phyloP scores from a whole-genome alignment of 1,140 invertebrate species.

The Drepana arcuata region DNA sequence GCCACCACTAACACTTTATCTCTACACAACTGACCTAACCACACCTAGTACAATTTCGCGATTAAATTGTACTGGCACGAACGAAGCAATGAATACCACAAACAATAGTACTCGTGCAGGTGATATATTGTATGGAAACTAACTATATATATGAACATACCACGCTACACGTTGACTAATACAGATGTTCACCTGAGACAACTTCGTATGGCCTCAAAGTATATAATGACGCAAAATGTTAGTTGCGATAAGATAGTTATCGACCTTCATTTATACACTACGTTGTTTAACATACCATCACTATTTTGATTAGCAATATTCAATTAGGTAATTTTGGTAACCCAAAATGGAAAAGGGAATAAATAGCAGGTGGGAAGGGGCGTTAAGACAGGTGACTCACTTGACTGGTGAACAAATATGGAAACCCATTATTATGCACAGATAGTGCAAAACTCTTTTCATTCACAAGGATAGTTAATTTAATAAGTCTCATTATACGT shows the following conservation, averaged over 20 bases:
- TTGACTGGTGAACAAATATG: neutral
- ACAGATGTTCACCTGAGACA: slow-evolving; percentile 32
- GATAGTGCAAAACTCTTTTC: neutral
- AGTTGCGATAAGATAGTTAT: slow-evolving; percentile 35
- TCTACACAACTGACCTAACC: slow-evolving; percentile 5
- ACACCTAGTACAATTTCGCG: slow-evolving; percentile 7
- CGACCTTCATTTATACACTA: too few relatives aligned
- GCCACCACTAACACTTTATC: slow-evolving; percentile 3
- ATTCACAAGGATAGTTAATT: neutral
- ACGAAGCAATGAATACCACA: slow-evolving; percentile 5
- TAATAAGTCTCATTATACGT: slow-evolving; percentile 27
- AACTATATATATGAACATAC: slow-evolving; percentile 1
- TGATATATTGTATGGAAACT: too few relatives aligned
- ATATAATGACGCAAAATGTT: slow-evolving; percentile 14
- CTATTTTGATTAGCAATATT: too few relatives aligned
- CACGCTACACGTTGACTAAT: slow-evolving; percentile 16
- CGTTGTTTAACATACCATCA: too few relatives aligned
- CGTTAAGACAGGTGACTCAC: slow-evolving; percentile 10
- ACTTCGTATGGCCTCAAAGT: slow-evolving; percentile 26
- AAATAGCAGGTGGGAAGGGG: slow-evolving; percentile 3
- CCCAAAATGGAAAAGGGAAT: slow-evolving; percentile 9
- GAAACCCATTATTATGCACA: neutral
- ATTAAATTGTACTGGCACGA: slow-evolving; percentile 28
- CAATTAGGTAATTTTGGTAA: too few relatives aligned
- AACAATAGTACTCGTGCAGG: too few relatives aligned